Conservation (phyloP, 30 jellyfish, hydroid and myxozoan genomes). For the Rhopilema esculentum region DNA sequence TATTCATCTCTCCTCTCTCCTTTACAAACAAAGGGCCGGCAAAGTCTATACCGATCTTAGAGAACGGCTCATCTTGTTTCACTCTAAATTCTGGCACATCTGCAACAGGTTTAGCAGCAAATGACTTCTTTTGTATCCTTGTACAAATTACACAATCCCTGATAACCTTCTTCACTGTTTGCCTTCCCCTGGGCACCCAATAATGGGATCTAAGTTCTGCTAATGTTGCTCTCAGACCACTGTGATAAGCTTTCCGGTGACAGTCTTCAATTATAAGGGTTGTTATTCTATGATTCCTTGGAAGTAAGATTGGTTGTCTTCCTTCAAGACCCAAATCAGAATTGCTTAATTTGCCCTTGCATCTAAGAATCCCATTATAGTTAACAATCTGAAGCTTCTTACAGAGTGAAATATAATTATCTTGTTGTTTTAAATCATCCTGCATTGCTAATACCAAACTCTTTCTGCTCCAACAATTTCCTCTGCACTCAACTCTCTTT, state of each 20-base stretch:
- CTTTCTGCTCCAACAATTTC: conserved; percentile 34
- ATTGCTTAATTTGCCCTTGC: conserved; percentile 2
- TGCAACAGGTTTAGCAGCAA: conserved; percentile 19
- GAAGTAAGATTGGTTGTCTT: conserved; percentile 41
- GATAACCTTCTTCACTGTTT: conserved; percentile 6
- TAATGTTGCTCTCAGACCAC: conserved; percentile 30
- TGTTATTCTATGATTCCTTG: conserved; percentile 3
- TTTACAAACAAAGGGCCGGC: conserved; percentile 54
- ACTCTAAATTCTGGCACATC: conserved; percentile 57
- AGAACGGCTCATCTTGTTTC: conserved; percentile 13
- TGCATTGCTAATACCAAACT: conserved; percentile 33
- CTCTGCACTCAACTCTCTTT: conserved; percentile 12
- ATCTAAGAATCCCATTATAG: background rate
- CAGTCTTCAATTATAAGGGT: conserved; percentile 2
- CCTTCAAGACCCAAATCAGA: conserved; percentile 5
- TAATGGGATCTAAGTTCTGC: background rate
- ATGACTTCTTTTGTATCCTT: conserved; percentile 35
- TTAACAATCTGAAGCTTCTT: conserved; percentile 5
- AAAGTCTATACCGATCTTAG: conserved; percentile 43
- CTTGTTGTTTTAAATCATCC: background rate
- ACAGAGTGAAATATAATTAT: background rate
- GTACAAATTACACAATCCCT: conserved; percentile 15
- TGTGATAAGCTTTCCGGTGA: conserved; percentile 12
- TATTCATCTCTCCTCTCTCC: conserved; percentile 21
- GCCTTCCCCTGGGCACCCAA: conserved; percentile 68